Evolutionary conservation across 2,888 invertebrate species (phyloP).

Genomic region (Drosophila rellima): DNA sequence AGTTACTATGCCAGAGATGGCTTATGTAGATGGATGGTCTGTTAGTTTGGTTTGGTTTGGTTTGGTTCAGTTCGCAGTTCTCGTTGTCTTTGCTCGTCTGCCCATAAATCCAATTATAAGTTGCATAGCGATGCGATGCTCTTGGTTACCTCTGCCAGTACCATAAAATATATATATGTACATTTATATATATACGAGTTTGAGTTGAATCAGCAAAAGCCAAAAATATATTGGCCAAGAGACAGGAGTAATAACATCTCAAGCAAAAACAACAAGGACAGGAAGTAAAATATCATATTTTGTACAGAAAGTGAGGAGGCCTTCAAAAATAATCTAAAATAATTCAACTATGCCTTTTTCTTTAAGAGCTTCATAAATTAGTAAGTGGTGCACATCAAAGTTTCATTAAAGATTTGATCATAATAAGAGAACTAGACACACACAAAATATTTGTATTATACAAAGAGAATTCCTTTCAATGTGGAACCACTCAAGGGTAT

Average conservation of each 20-base stretch:
- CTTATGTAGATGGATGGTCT: slow-evolving; percentile 58
- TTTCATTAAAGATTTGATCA: neutral
- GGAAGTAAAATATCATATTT: neutral
- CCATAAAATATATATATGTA: slow-evolving; percentile 14
- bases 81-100: slow-evolving; percentile 36
- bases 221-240: slow-evolving; percentile 4
- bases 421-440: too few relatives aligned
- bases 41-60: slow-evolving; percentile 14
- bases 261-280: neutral
- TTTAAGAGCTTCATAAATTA: neutral
- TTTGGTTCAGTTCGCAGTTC: slow-evolving; percentile 15
- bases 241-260: neutral
- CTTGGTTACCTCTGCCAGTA: slow-evolving; percentile 30
- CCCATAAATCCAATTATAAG: slow-evolving; percentile 79
- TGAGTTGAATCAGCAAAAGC: slow-evolving; percentile 16
- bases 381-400: neutral
- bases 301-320: neutral
- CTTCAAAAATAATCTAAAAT: neutral
- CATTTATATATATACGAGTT: neutral
- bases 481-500: neutral
- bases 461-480: neutral
- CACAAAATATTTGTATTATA: too few relatives aligned
- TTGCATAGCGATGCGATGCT: slow-evolving; percentile 59
- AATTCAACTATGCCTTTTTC: neutral
- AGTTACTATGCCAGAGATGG: slow-evolving; percentile 41